Percentiles rank a stretch among this genome's conserved stretches.
phyloP scores from a whole-genome alignment of 2,888 invertebrate genomes.

The Drosophila ustulata region DNA sequence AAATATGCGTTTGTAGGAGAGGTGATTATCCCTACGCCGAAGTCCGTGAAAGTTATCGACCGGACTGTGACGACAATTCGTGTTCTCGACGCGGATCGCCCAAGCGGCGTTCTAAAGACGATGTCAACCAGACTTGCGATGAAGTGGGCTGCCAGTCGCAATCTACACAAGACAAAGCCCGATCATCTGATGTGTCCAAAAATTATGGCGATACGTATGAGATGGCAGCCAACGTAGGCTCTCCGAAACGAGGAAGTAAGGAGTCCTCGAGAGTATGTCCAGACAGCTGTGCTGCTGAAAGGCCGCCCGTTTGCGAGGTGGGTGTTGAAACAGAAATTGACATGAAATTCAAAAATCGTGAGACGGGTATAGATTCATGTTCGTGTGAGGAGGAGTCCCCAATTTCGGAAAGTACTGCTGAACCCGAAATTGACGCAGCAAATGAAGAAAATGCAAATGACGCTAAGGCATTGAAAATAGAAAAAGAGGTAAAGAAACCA shows the following conservation, averaged over 20 bases:
- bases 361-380: neutral
- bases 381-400: neutral
- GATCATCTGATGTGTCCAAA: neutral
- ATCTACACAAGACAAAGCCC: neutral
- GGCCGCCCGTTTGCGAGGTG: conserved; percentile 11
- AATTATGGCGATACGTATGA: too few species aligned
- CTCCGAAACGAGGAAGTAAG: neutral
- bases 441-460: neutral
- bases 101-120: neutral
- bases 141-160: neutral
- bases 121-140: neutral
- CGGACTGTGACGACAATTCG: neutral
- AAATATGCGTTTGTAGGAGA: neutral
- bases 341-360: conserved; percentile 28
- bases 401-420: neutral
- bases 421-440: neutral
- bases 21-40: neutral
- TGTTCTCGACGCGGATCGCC: neutral
- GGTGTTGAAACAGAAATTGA: conserved; percentile 49
- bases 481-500: neutral
- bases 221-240: neutral
- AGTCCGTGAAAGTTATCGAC: neutral
- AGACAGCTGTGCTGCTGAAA: neutral
- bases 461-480: neutral
- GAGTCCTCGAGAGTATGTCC: too few species aligned